Evolutionary conservation across 1,140 invertebrate genomes (phyloP).

Genomic region (Teleogryllus occipitalis): DNA sequence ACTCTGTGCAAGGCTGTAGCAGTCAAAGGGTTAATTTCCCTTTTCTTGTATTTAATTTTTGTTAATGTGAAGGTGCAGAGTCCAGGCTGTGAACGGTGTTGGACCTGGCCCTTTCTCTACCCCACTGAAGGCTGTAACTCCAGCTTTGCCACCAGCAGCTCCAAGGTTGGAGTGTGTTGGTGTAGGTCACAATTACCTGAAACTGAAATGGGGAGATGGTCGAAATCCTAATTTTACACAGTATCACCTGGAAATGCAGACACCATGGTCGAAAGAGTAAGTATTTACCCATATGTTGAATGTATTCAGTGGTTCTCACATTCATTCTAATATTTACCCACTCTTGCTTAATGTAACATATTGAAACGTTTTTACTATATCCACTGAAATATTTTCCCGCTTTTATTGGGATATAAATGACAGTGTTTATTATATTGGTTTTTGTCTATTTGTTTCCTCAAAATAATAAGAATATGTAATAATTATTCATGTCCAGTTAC

Average conservation of each 20-base stretch:
- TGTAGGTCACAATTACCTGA: constrained; percentile 67
- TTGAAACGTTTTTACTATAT: not conserved
- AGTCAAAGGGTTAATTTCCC: too few relatives aligned
- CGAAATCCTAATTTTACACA: constrained; percentile 58
- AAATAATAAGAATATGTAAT: too few relatives aligned
- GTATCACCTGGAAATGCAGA: constrained; percentile 72
- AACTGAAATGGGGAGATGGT: constrained; percentile 73
- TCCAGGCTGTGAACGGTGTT: constrained; percentile 75
- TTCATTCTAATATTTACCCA: not conserved
- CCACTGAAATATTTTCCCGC: not conserved
- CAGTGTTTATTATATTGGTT: too few relatives aligned
- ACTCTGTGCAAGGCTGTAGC: too few relatives aligned
- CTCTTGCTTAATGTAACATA: not conserved
- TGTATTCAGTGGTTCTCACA: not conserved
- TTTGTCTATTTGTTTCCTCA: too few relatives aligned
- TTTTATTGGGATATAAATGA: not conserved
- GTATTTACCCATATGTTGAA: constrained; percentile 20
- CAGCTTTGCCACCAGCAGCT: constrained; percentile 65
- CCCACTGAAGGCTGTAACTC: constrained; percentile 57
- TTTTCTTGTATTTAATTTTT: too few relatives aligned
- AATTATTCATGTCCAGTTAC: too few relatives aligned
- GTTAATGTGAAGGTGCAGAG: constrained; percentile 49
- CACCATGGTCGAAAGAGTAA: constrained; percentile 46
- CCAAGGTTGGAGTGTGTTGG: constrained; percentile 63
- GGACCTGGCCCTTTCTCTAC: constrained; percentile 69